A percentile compares a stretch with the other conserved stretches of the same genome.
phyloP scores from a whole-genome alignment of 2,888 invertebrate species.

The Nyleta sp. region DNA sequence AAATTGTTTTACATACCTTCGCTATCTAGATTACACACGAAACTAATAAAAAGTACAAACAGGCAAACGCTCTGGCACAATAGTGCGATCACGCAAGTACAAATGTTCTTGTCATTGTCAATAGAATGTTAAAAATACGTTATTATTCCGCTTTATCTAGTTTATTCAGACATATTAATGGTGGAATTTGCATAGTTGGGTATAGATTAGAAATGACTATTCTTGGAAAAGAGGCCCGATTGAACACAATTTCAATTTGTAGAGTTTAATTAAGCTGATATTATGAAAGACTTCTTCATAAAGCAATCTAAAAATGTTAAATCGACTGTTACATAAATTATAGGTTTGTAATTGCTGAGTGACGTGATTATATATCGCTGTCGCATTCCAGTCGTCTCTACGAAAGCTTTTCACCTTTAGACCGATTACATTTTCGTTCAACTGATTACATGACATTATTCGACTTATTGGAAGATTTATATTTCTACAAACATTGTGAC shows the following conservation, averaged over 20 bases:
- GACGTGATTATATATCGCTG: constrained; percentile 42
- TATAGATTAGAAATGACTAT: constrained; percentile 3
- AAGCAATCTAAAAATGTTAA: constrained; percentile 41
- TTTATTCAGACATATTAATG: constrained; percentile 10
- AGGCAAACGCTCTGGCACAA: constrained; percentile 20
- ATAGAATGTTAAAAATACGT: constrained; percentile 30
- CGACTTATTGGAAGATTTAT: constrained; percentile 49
- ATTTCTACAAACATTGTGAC: constrained; percentile 33
- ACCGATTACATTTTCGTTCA: constrained; percentile 43
- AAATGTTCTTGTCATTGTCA: constrained; percentile 44
- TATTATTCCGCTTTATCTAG: constrained; percentile 27
- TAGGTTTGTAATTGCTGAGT: constrained; percentile 24
- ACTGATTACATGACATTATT: constrained; percentile 32
- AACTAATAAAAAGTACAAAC: constrained; percentile 44
- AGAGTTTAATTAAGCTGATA: constrained; percentile 40
- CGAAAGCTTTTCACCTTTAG: constrained; percentile 40
- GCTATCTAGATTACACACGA: constrained; percentile 46
- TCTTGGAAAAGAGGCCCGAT: neutral
- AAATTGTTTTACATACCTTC: constrained; percentile 20
- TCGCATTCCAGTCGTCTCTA: constrained; percentile 29
- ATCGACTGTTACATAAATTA: constrained; percentile 46
- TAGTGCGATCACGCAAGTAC: constrained; percentile 20
- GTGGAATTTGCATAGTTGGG: constrained; percentile 32
- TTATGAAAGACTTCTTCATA: constrained; percentile 34
- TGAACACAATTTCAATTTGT: constrained; percentile 27